A percentile compares a stretch with the other conserved stretches of the same genome.
Conservation (phyloP, 1,140 invertebrate species). For the Drosophila yakuba region DNA sequence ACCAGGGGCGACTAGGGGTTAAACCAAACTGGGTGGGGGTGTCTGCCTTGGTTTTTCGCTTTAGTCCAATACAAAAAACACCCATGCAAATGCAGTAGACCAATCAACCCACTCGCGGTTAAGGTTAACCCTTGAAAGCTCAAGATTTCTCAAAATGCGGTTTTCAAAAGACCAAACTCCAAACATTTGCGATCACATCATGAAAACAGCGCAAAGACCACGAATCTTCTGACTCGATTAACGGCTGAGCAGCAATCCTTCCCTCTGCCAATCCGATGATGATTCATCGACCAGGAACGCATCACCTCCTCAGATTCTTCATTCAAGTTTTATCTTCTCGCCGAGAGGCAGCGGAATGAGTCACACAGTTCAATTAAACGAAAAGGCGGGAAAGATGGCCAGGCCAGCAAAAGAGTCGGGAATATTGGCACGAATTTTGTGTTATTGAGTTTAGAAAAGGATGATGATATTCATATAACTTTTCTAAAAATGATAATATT, state of each 20-base stretch:
- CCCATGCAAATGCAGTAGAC: not conserved
- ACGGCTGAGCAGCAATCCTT: conserved; percentile 12
- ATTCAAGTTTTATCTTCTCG: conserved; percentile 1
- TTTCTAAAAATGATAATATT: no score
- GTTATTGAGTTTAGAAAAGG: not conserved
- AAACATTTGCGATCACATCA: conserved; percentile 4
- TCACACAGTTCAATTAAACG: conserved; percentile 23
- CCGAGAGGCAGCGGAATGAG: conserved; percentile 9
- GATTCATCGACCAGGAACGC: conserved; percentile 32
- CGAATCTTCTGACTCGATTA: conserved; percentile 15
- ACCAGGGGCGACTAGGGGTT: conserved; percentile 2
- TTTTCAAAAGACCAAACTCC: not conserved
- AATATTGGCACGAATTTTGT: not conserved
- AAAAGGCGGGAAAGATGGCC: not conserved
- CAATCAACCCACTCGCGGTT: conserved; percentile 7
- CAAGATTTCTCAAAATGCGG: conserved; percentile 5
- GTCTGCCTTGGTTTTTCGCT: conserved; percentile 73
- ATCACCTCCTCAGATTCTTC: conserved; percentile 21
- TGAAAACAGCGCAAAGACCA: not conserved
- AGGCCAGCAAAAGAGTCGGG: not conserved
- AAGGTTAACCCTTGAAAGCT: conserved; percentile 1
- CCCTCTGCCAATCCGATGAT: conserved; percentile 3
- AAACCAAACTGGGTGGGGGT: conserved; percentile 10
- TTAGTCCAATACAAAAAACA: conserved; percentile 25
- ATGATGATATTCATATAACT: no score